These are phyloP conservation scores for Aldabrachelys gigantea DNA, from an alignment of 2,113 vertebrate species.

Conservation along the genomic window DNA sequence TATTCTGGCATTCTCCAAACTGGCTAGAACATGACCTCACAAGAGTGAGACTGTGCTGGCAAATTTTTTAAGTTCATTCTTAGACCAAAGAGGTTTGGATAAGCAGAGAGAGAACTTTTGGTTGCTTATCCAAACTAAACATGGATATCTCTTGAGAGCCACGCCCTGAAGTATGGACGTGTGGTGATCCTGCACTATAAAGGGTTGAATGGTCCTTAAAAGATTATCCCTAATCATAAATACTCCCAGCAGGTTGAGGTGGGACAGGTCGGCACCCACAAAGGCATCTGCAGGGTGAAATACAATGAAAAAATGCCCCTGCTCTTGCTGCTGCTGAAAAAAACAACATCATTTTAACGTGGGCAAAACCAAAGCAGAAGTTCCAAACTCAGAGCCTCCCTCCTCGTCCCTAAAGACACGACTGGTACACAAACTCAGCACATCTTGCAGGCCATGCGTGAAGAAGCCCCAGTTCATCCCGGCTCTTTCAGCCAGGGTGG, in stretches of 20 bases:
- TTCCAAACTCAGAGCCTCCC: accelerated
- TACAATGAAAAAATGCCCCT: neutral
- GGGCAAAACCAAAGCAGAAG: neutral
- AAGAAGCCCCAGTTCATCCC: constrained; percentile 50
- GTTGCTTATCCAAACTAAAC: neutral
- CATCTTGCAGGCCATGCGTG: constrained; percentile 15
- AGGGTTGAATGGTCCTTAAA: neutral
- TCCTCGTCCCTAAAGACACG: neutral
- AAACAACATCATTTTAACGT: neutral
- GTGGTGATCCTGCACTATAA: neutral
- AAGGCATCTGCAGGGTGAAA: accelerated
- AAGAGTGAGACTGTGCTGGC: neutral
- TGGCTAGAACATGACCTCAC: neutral
- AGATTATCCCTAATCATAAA: accelerated
- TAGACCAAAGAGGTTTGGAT: neutral
- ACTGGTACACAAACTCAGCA: constrained; percentile 7
- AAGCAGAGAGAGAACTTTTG: neutral
- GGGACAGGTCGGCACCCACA: accelerated
- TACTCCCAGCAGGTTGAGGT: neutral
- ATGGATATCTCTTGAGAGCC: neutral
- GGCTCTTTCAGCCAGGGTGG: constrained; percentile 76
- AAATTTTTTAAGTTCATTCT: accelerated
- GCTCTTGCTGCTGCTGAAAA: accelerated
- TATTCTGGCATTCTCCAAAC: neutral
- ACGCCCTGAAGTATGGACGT: accelerated